Conservation (phyloP, 1,140 invertebrate genomes). For the Eufriesea mexicana region DNA sequence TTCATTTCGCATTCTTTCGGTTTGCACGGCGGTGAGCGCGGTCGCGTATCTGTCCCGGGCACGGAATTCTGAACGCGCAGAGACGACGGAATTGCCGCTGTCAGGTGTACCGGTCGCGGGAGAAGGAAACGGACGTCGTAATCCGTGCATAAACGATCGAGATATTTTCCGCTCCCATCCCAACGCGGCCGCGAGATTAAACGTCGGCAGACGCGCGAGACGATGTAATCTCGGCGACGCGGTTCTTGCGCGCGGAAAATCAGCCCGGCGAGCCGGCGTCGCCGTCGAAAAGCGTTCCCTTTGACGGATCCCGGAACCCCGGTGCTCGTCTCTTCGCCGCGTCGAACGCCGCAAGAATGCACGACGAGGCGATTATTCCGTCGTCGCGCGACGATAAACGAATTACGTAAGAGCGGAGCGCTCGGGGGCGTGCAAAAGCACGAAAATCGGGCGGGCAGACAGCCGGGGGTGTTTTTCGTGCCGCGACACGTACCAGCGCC, state of each 20-base stretch:
- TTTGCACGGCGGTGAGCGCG: background rate
- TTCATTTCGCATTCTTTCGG: slow-evolving; percentile 51
- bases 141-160: slow-evolving; percentile 41
- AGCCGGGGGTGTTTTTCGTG: slow-evolving; percentile 2
- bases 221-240: slow-evolving; percentile 1
- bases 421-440: background rate
- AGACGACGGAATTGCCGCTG: slow-evolving; percentile 23
- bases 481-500: background rate
- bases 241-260: background rate
- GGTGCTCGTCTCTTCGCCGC: background rate
- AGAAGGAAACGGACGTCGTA: slow-evolving; percentile 16
- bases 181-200: slow-evolving; percentile 13
- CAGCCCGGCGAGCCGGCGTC: background rate
- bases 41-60: background rate
- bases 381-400: slow-evolving; percentile 15
- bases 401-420: background rate
- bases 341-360: background rate
- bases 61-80: slow-evolving; percentile 18
- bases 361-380: background rate
- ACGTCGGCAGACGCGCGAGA: background rate
- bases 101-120: background rate
- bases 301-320: slow-evolving; percentile 1
- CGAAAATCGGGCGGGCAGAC: slow-evolving; percentile 20
- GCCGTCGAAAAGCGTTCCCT: background rate
- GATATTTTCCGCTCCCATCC: background rate